A percentile compares a stretch with the other conserved stretches of the same genome.
Evolutionary conservation across 2,113 vertebrate species (phyloP).

Genomic region (Ramphastos sulfuratus): DNA sequence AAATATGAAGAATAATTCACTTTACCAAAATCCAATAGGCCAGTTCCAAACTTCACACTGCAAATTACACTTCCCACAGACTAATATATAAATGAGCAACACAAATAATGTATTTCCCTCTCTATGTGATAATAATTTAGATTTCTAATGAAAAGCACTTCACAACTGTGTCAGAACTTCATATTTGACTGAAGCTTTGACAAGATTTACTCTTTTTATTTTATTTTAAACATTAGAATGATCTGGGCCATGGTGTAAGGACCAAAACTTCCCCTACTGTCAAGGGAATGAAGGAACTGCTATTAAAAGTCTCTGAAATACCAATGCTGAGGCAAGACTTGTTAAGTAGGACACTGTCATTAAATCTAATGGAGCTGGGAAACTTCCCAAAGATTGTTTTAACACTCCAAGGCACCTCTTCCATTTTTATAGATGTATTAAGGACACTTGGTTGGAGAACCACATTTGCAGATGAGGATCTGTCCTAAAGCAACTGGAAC

Average conservation of each 20-base stretch:
- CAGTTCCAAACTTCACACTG: conserved; percentile 1
- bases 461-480: neutral
- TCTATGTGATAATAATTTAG: neutral
- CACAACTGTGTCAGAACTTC: neutral
- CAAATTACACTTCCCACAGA: neutral
- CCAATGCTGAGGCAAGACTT: neutral
- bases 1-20: conserved; percentile 2
- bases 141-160: neutral
- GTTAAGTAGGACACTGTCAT: conserved; percentile 41
- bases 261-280: neutral
- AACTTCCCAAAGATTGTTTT: conserved; percentile 36
- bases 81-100: neutral
- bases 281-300: conserved; percentile 18
- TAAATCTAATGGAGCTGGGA: conserved; percentile 31
- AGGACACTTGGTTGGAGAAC: neutral
- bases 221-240: neutral
- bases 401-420: neutral
- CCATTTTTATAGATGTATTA: neutral
- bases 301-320: conserved; percentile 60
- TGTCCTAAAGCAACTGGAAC: neutral
- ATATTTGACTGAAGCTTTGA: neutral
- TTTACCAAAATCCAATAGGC: neutral
- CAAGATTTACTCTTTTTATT: neutral
- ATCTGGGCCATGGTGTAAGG: conserved; percentile 22
- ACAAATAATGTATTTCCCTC: neutral